phyloP scores from a whole-genome alignment of 2,888 invertebrate species.

The Drosophila cracens region DNA sequence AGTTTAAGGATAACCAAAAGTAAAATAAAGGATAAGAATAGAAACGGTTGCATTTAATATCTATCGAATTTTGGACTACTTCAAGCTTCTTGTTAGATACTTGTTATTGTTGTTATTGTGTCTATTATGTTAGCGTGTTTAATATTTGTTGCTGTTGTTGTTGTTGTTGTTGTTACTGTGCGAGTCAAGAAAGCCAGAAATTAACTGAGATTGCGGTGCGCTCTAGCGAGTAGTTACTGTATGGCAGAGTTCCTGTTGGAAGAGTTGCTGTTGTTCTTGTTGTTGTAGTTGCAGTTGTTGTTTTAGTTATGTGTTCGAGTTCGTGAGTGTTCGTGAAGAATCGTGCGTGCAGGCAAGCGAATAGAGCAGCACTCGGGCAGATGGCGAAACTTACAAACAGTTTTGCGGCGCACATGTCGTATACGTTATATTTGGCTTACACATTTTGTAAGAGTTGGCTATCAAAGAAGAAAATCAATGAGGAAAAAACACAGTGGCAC shows the following conservation, averaged over 20 bases:
- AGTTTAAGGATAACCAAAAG: constrained; percentile 24
- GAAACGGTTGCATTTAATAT: constrained; percentile 55
- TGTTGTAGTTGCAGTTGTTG: not conserved
- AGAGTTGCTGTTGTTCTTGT: not conserved
- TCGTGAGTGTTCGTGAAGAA: constrained; percentile 24
- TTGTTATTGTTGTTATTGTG: constrained; percentile 16
- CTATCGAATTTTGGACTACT: constrained; percentile 63
- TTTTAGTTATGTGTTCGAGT: constrained; percentile 12
- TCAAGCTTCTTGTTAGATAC: constrained; percentile 48
- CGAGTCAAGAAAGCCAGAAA: constrained; percentile 70
- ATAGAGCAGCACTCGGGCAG: constrained; percentile 55
- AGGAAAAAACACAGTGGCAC: constrained; percentile 51
- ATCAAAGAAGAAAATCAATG: constrained; percentile 54
- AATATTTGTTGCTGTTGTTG: not conserved
- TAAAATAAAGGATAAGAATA: not conserved
- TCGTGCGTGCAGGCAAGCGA: constrained; percentile 73
- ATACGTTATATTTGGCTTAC: constrained; percentile 77
- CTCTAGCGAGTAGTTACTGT: constrained; percentile 66
- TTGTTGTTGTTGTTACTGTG: constrained; percentile 25
- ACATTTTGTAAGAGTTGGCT: constrained; percentile 63
- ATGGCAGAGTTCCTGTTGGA: constrained; percentile 44
- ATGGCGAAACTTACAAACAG: constrained; percentile 64
- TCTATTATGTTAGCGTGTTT: constrained; percentile 39
- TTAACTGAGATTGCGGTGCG: constrained; percentile 70
- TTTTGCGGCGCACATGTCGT: constrained; percentile 67